Evolutionary conservation across 2,113 vertebrate genomes (phyloP).

Genomic region (Climacteris rufus): DNA sequence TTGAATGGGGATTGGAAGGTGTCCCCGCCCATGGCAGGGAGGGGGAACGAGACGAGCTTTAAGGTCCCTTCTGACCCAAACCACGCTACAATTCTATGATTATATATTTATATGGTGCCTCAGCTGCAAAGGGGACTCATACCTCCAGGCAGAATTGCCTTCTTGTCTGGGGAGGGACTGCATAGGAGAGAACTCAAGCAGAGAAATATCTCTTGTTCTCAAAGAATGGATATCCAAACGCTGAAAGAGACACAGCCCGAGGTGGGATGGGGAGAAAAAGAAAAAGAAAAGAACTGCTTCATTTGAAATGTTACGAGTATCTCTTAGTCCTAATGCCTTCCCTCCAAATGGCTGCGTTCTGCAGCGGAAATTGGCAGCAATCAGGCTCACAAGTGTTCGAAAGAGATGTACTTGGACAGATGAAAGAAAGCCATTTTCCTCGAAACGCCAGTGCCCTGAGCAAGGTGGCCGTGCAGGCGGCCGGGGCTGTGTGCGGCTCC

Average conservation of each 20-base stretch:
- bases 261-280: not conserved
- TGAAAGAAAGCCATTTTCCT: slow-evolving; percentile 67
- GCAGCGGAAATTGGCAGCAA: slow-evolving; percentile 68
- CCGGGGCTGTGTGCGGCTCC: not conserved
- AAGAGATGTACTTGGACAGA: slow-evolving; percentile 66
- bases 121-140: not conserved
- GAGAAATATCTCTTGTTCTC: not conserved
- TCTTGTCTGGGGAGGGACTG: not conserved
- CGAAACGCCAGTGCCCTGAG: slow-evolving; percentile 41
- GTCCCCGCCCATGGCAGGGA: not conserved
- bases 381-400: slow-evolving; percentile 61
- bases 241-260: not conserved
- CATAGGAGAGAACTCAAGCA: not conserved
- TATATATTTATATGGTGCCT: fast-evolving
- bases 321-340: slow-evolving; percentile 53
- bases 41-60: not conserved
- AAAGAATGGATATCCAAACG: not conserved
- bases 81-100: not conserved
- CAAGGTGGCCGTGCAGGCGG: not conserved
- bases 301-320: slow-evolving; percentile 48
- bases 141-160: not conserved
- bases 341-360: slow-evolving; percentile 42
- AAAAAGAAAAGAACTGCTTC: not conserved
- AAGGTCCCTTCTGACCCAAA: not conserved
- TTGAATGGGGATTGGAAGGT: fast-evolving